Conservation (phyloP, 2,888 invertebrate species). For the Thelaira solivaga region DNA sequence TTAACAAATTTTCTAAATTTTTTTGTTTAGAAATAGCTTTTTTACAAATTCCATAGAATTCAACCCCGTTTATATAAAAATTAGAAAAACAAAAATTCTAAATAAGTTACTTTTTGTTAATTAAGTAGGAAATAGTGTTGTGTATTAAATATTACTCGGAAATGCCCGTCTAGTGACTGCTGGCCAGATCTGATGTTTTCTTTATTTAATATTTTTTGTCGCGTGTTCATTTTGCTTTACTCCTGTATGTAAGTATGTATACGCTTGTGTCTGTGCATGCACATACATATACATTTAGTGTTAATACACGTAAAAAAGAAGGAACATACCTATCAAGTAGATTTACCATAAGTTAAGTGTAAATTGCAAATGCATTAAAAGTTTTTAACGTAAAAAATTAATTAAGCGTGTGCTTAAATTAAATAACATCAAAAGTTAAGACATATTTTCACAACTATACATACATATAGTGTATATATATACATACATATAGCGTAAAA, state of each 20-base stretch:
- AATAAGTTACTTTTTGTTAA: too few species aligned
- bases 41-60: too few species aligned
- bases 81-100: too few species aligned
- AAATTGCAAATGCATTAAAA: constrained; percentile 47
- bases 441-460: too few species aligned
- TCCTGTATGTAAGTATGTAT: too few species aligned
- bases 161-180: constrained; percentile 5
- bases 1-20: too few species aligned
- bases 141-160: not conserved
- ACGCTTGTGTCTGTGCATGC: too few species aligned
- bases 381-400: constrained; percentile 31
- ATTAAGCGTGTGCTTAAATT: constrained; percentile 42
- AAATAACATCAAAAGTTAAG: constrained; percentile 33
- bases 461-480: too few species aligned
- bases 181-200: not conserved
- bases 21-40: too few species aligned
- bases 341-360: constrained; percentile 33
- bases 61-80: too few species aligned
- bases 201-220: not conserved
- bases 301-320: not conserved
- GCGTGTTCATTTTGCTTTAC: not conserved
- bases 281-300: too few species aligned
- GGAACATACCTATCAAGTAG: constrained; percentile 32
- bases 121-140: constrained; percentile 32
- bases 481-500: too few species aligned